Conservation (phyloP, 2,113 vertebrate genomes). For the Tetrao urogallus region DNA sequence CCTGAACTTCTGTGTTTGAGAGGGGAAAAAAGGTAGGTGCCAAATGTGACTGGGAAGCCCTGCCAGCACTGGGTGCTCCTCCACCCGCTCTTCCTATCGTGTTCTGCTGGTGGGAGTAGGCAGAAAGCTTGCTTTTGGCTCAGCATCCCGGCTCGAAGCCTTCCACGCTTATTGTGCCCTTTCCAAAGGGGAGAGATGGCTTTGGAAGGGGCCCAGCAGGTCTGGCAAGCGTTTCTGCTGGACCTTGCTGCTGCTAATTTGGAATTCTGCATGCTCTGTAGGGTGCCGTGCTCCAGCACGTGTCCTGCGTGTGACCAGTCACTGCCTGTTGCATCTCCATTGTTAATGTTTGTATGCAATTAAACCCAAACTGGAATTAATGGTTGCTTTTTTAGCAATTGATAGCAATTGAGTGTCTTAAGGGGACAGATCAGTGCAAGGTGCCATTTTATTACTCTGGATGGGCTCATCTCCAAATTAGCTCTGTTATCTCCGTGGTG, state of each 20-base stretch:
- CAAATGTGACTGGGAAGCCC: neutral
- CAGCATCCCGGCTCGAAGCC: neutral
- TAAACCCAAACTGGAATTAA: neutral
- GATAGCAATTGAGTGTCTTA: neutral
- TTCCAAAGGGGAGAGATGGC: constrained; percentile 41
- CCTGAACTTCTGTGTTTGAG: neutral
- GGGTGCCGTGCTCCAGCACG: constrained; percentile 21
- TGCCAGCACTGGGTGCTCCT: neutral
- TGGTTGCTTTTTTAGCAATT: neutral
- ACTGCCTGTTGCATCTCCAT: neutral
- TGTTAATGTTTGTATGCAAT: neutral
- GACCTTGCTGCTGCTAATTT: constrained; percentile 1
- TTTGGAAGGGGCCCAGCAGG: constrained; percentile 52
- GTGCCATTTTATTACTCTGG: neutral
- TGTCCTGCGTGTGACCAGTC: neutral
- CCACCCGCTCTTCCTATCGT: neutral
- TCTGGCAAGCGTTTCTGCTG: constrained; percentile 40
- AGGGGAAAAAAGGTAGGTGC: neutral
- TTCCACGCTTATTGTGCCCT: constrained; percentile 1
- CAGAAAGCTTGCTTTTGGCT: neutral
- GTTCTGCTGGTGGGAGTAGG: neutral
- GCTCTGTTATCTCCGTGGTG: fast-evolving
- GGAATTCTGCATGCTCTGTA: constrained; percentile 39
- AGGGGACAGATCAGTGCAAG: neutral
- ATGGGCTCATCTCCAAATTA: neutral